Evolutionary conservation across 2,797 vertebrate species (phyloP).

Genomic region (Rhabdomys pumilio): DNA sequence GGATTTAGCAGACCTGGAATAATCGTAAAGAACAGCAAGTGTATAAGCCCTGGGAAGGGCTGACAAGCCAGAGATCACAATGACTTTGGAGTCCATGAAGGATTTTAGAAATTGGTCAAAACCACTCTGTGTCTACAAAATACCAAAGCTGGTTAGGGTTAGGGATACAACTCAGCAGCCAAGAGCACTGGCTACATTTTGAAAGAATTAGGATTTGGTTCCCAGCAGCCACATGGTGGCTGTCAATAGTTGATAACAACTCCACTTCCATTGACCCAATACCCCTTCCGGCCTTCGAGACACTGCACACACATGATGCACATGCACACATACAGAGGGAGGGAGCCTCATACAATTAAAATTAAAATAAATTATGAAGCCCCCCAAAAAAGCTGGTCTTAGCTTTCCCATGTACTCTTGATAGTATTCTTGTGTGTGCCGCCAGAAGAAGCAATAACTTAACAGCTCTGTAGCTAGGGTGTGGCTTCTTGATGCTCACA

Average conservation of each 20-base stretch:
- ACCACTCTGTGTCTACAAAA: no score
- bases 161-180: no score
- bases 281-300: background rate
- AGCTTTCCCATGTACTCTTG: fast-evolving
- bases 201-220: no score
- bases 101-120: background rate
- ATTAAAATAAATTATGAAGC: background rate
- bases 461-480: background rate
- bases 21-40: background rate
- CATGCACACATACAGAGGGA: background rate
- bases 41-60: background rate
- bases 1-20: slow-evolving; percentile 27
- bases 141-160: background rate
- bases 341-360: background rate
- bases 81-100: background rate
- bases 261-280: background rate
- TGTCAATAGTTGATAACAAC: background rate
- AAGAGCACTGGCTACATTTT: background rate
- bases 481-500: background rate
- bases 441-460: background rate
- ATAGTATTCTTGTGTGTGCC: background rate
- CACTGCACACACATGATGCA: background rate
- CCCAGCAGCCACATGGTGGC: no score
- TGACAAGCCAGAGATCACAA: background rate
- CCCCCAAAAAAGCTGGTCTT: background rate